Conservation (phyloP, 1,140 invertebrate genomes). For the Heliconius melpomene region DNA sequence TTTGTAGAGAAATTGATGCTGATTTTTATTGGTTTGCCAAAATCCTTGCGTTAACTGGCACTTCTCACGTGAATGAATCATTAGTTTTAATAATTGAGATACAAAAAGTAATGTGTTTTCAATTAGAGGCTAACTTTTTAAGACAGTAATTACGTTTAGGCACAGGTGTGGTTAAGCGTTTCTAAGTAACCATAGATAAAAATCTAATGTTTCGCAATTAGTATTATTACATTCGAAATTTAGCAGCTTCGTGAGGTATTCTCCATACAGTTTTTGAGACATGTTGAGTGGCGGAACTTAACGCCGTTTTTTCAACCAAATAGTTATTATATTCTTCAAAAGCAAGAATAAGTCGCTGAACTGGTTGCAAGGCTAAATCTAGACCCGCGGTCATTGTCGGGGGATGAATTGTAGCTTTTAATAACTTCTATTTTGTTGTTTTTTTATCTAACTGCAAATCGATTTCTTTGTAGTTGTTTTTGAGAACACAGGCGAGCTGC, state of each 20-base stretch:
- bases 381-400: constrained; percentile 65
- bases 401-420: constrained; percentile 76
- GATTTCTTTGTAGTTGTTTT: constrained; percentile 77
- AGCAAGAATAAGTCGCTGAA: background rate
- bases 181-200: constrained; percentile 13
- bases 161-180: constrained; percentile 11
- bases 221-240: background rate
- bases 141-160: constrained; percentile 48
- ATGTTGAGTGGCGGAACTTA: no score
- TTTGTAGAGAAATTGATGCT: constrained; percentile 48
- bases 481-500: constrained; percentile 63
- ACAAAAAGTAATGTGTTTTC: constrained; percentile 47
- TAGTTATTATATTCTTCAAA: background rate
- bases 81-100: constrained; percentile 44
- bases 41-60: constrained; percentile 36
- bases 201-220: background rate
- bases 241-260: no score
- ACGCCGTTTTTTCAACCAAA: background rate
- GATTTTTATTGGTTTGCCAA: constrained; percentile 40
- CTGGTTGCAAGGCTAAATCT: constrained; percentile 6
- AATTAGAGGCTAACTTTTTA: constrained; percentile 52
- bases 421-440: constrained; percentile 52
- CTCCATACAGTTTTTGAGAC: no score
- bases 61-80: constrained; percentile 40
- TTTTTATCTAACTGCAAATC: constrained; percentile 62